Evolutionary conservation across 1,140 invertebrate species (phyloP).

Genomic region (Drosophila pruinosa): DNA sequence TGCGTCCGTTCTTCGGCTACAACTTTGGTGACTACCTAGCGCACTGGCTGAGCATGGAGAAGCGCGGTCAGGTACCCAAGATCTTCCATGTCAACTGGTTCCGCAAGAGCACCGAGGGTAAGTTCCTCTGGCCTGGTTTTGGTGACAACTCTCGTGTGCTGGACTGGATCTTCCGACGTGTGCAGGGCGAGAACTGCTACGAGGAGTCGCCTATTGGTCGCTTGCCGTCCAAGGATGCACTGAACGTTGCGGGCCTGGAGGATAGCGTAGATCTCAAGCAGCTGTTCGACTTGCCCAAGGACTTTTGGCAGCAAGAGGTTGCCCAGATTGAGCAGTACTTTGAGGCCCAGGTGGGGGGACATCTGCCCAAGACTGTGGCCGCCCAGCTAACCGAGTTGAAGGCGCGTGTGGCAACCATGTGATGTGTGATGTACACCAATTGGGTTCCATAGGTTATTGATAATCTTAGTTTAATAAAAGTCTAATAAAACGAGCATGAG

Average conservation of each 20-base stretch:
- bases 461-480: constrained; percentile 69
- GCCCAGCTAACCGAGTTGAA: constrained; percentile 90
- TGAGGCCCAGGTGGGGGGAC: constrained; percentile 93
- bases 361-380: constrained; percentile 91
- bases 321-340: constrained; percentile 94
- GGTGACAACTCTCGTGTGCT: constrained; percentile 95
- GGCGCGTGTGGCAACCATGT: constrained; percentile 85
- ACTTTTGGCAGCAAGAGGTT: constrained; percentile 96
- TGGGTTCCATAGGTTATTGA: constrained; percentile 66
- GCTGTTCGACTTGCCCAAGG: constrained; percentile 93
- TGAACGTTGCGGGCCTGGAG: constrained; percentile 89
- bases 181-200: constrained; percentile 89
- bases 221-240: constrained; percentile 86
- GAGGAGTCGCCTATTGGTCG: constrained; percentile 89
- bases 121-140: constrained; percentile 96
- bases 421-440: constrained; percentile 48
- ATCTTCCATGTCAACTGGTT: constrained; percentile 98
- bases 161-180: constrained; percentile 93
- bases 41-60: constrained; percentile 93
- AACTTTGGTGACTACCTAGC: constrained; percentile 96
- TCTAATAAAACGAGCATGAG: constrained; percentile 50
- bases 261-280: constrained; percentile 87
- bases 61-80: constrained; percentile 87
- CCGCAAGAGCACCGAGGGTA: constrained; percentile 88
- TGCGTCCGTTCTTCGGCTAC: constrained; percentile 98